A percentile compares a stretch with the other conserved stretches of the same genome.
Conservation (phyloP, 2,888 invertebrate species). For the Apomyelois bistriatella region DNA sequence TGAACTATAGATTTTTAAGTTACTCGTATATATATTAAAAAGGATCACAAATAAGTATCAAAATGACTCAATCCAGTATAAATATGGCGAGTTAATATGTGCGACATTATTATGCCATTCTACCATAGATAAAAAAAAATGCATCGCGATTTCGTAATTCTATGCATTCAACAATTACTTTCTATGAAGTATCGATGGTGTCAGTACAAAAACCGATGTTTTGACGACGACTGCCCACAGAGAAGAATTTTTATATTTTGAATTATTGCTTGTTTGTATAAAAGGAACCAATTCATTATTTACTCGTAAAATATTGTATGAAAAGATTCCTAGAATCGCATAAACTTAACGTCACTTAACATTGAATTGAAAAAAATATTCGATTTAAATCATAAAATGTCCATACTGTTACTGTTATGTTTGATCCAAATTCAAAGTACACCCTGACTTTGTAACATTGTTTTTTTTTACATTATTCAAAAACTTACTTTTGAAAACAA, state of each 20-base stretch:
- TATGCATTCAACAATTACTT: slow-evolving; percentile 11
- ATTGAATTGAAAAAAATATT: no score
- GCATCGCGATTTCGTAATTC: no score
- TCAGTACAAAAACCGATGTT: slow-evolving; percentile 39
- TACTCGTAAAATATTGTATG: background rate
- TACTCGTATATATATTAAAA: background rate
- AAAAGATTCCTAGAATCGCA: slow-evolving; percentile 13
- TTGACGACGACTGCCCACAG: slow-evolving; percentile 58
- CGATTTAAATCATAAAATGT: no score
- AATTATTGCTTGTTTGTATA: slow-evolving; percentile 31
- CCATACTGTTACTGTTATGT: no score
- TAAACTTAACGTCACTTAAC: background rate
- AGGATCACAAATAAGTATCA: slow-evolving; percentile 10
- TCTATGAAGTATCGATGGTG: slow-evolving; percentile 9
- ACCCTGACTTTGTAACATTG: no score
- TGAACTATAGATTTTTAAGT: no score
- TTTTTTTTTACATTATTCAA: no score
- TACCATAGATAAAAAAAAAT: no score
- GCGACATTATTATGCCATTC: slow-evolving; percentile 14
- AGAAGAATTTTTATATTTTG: slow-evolving; percentile 25
- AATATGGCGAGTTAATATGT: slow-evolving; percentile 7
- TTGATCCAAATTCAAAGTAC: no score
- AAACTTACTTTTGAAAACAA: no score
- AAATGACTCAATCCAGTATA: background rate
- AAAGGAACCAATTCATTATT: slow-evolving; percentile 14